Evolutionary conservation across 1,140 invertebrate species (phyloP).

Genomic region (Trichogramma pretiosum): DNA sequence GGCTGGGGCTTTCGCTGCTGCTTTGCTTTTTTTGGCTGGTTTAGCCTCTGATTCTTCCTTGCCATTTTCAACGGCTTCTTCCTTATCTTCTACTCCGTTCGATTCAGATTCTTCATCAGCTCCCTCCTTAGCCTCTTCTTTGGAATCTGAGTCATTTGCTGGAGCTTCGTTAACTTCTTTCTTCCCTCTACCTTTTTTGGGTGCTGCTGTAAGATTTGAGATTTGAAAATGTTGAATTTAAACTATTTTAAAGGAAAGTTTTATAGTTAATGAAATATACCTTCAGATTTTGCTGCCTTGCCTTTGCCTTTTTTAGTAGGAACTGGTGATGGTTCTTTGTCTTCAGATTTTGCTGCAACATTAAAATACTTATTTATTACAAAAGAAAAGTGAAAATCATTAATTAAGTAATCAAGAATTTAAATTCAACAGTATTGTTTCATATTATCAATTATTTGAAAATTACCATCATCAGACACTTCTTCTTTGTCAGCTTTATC

Average conservation of each 20-base stretch:
- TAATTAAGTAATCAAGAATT: neutral
- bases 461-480: too few species aligned
- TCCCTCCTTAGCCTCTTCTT: slow-evolving; percentile 8
- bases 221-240: neutral
- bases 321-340: neutral
- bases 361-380: neutral
- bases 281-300: neutral
- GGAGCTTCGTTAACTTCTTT: slow-evolving; percentile 9
- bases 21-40: neutral
- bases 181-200: slow-evolving; percentile 18
- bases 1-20: slow-evolving; percentile 5
- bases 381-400: neutral
- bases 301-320: neutral
- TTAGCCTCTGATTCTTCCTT: slow-evolving; percentile 9
- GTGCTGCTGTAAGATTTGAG: slow-evolving; percentile 7
- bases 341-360: too few species aligned
- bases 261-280: too few species aligned
- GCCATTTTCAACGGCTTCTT: slow-evolving; percentile 10
- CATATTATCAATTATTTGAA: too few species aligned
- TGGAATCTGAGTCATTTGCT: slow-evolving; percentile 3
- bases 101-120: slow-evolving; percentile 1
- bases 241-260: neutral
- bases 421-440: neutral
- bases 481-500: slow-evolving; percentile 7
- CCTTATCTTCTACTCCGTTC: slow-evolving; percentile 12